These are phyloP conservation scores for Vulpes ferrilata DNA, from an alignment of 2,113 vertebrate genomes.

Conservation along the genomic window DNA sequence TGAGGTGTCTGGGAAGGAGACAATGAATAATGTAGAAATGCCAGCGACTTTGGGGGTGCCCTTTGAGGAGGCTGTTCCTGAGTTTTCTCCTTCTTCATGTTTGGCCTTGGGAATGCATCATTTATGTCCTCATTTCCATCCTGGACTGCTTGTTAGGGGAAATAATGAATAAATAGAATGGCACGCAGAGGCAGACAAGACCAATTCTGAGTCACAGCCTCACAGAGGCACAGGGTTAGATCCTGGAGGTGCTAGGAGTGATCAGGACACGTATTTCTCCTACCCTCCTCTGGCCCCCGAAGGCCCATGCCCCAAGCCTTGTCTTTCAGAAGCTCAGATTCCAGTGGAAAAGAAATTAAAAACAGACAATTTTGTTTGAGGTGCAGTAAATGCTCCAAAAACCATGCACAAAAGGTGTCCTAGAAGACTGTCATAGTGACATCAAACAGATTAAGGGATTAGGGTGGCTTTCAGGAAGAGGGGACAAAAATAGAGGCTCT, in stretches of 20 bases:
- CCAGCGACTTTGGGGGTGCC: not conserved
- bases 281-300: not conserved
- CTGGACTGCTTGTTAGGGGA: not conserved
- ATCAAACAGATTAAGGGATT: rapidly evolving
- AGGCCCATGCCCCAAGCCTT: not conserved
- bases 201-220: rapidly evolving
- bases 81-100: rapidly evolving
- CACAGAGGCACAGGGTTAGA: rapidly evolving
- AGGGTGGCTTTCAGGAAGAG: not conserved
- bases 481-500: not conserved
- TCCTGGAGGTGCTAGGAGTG: not conserved
- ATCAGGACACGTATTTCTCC: not conserved
- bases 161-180: not conserved
- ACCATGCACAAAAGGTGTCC: rapidly evolving
- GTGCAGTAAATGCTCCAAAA: rapidly evolving
- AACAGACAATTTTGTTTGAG: rapidly evolving
- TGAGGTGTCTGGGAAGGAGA: not conserved
- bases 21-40: slow-evolving; percentile 68
- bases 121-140: not conserved
- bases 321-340: not conserved
- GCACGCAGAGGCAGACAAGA: rapidly evolving
- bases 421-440: rapidly evolving
- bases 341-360: not conserved
- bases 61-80: rapidly evolving
- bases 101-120: not conserved